These are phyloP conservation scores for Fragum whitleyi DNA, from an alignment of 2,888 invertebrate genomes.

Conservation along the genomic window DNA sequence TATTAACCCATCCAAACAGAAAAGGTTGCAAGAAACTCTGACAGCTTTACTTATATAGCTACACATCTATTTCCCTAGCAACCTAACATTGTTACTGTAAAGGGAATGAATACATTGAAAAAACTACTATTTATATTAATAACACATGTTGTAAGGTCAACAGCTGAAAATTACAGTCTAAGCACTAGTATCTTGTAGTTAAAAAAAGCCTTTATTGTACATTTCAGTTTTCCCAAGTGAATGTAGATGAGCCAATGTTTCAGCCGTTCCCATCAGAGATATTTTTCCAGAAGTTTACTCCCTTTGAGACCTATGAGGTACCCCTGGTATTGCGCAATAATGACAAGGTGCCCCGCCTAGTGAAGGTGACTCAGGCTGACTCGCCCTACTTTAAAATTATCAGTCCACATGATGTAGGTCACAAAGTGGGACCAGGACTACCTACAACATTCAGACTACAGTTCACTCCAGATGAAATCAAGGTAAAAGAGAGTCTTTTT, in stretches of 20 bases:
- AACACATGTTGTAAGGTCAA: too few species aligned
- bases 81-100: too few species aligned
- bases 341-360: constrained; percentile 85
- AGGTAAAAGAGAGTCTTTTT: constrained; percentile 77
- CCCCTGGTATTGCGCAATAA: constrained; percentile 84
- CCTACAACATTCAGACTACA: constrained; percentile 88
- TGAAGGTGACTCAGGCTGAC: constrained; percentile 84
- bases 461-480: constrained; percentile 87
- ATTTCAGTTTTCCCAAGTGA: constrained; percentile 82
- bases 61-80: too few species aligned
- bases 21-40: too few species aligned
- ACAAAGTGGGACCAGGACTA: constrained; percentile 90
- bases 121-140: too few species aligned
- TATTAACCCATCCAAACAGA: too few species aligned
- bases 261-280: constrained; percentile 85
- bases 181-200: too few species aligned
- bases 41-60: too few species aligned
- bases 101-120: too few species aligned
- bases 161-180: too few species aligned
- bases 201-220: too few species aligned
- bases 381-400: constrained; percentile 85
- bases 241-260: constrained; percentile 85
- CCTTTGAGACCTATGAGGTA: constrained; percentile 84
- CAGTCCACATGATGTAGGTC: constrained; percentile 83
- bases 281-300: constrained; percentile 85